Base-by-base conservation (phyloP, 1,140 invertebrate species). In the Brachionus paranguensis region DNA sequence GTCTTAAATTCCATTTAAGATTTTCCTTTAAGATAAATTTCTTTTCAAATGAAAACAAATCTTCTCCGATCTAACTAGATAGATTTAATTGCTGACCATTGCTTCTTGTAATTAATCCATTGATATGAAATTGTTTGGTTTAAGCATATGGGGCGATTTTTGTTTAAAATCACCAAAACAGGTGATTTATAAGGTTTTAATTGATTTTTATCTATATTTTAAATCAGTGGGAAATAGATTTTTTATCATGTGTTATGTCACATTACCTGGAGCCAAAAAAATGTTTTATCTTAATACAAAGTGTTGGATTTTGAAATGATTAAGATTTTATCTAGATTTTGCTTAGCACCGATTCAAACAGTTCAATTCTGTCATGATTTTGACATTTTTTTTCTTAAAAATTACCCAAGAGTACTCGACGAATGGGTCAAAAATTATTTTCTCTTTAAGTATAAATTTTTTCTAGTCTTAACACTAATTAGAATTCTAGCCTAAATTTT, bases 31-130 rank as follows among this genome's bases (percentile, higher is more conserved):
- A 50, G 72, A 76, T 76, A 76, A 74, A 50, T 47, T 43, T 74
- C 14, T 74, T 17, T 45, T 29, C 2, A 14, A 70, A 33, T n/a
- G 27, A 70, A 70, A 70, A 14, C 27, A 70, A 68, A 27, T 37
- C 14, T 33, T 68, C n/a, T 29, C 41, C 7, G 14, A 72, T 72
- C 37, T 72, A 43, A 45, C 14, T 72, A 72, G 68, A 72, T 72
- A 72, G 33, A 11, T 43, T 43, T 72, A 72, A 72, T 72, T 72
- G 41, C 68, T 72, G 33, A 72, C 68, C 68, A 72, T 43, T 72
- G 68, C n/a, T 17, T 43, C 41, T 43, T 41, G 10, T 72, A 43
- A 72, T 72, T 72, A 43, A 72, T 72, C 68, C 7, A 72, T 41
- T 72, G 68, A 72, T 72, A 37, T 72, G 10, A 20, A 20, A 8